Conservation (phyloP, 1,140 invertebrate genomes). For the Microplitis mediator region DNA sequence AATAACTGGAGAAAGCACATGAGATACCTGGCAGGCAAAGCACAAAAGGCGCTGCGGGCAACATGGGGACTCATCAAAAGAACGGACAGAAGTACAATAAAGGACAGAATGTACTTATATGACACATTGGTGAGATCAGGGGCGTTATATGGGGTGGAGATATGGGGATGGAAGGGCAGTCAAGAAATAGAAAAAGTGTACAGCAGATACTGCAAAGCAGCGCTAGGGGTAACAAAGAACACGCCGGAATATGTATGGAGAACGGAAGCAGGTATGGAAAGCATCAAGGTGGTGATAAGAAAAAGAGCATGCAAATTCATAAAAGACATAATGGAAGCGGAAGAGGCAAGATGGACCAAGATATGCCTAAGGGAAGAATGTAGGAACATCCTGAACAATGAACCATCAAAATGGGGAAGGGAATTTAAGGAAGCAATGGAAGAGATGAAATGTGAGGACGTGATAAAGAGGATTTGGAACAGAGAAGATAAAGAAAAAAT, state of each 20-base stretch:
- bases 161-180: slow-evolving; percentile 22
- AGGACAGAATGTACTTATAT: no score
- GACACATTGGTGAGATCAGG: slow-evolving; percentile 15
- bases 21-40: not conserved
- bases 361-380: slow-evolving; percentile 11
- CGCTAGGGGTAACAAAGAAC: not conserved
- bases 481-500: not conserved
- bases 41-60: slow-evolving; percentile 18
- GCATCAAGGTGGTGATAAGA: not conserved
- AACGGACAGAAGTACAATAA: slow-evolving; percentile 1
- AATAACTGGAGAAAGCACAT: not conserved
- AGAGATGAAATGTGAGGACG: not conserved
- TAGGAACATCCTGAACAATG: not conserved
- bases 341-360: slow-evolving; percentile 18
- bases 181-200: slow-evolving; percentile 9
- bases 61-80: slow-evolving; percentile 12
- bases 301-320: no score
- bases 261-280: not conserved
- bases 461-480: not conserved
- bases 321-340: slow-evolving; percentile 4
- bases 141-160: slow-evolving; percentile 13
- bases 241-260: not conserved
- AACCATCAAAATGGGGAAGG: not conserved
- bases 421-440: not conserved
- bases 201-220: not conserved